Percentiles rank a stretch among this genome's conserved stretches.
phyloP scores from a whole-genome alignment of 64 coral and sea anemone species.

The Porites australiensis region DNA sequence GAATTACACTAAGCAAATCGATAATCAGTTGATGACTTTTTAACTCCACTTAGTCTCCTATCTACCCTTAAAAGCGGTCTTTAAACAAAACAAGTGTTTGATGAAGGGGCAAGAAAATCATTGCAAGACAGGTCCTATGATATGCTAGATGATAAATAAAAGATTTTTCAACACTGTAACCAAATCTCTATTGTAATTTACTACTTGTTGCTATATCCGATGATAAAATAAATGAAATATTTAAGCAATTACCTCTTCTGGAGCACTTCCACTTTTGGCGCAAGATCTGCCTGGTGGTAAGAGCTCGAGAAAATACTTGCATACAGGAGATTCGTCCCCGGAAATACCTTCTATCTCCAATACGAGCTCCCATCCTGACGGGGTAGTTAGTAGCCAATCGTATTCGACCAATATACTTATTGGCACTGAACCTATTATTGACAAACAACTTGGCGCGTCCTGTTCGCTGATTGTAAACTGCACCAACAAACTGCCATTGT shows the following conservation, averaged over 20 bases:
- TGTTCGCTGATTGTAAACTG: constrained; percentile 17
- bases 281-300: constrained; percentile 10
- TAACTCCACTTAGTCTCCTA: too few species aligned
- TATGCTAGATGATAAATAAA: too few species aligned
- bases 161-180: too few species aligned
- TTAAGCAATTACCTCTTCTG: neutral
- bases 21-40: too few species aligned
- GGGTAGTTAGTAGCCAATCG: constrained; percentile 6
- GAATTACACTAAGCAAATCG: too few species aligned
- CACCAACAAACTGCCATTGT: constrained; percentile 47
- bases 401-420: constrained; percentile 18
- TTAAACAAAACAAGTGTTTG: too few species aligned
- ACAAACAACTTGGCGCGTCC: constrained; percentile 50
- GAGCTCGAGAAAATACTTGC: constrained; percentile 40
- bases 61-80: too few species aligned
- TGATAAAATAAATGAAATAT: too few species aligned
- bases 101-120: too few species aligned
- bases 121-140: too few species aligned
- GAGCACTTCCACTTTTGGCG: constrained; percentile 12
- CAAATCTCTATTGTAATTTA: too few species aligned
- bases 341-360: constrained; percentile 32
- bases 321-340: constrained; percentile 58
- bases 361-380: constrained; percentile 39
- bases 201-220: neutral
- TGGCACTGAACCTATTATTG: constrained; percentile 37